Evolutionary conservation across 2,888 invertebrate genomes (phyloP), one percentile per base, ranked within the genome.

Genomic region (Phyllotreta striolata): DNA sequence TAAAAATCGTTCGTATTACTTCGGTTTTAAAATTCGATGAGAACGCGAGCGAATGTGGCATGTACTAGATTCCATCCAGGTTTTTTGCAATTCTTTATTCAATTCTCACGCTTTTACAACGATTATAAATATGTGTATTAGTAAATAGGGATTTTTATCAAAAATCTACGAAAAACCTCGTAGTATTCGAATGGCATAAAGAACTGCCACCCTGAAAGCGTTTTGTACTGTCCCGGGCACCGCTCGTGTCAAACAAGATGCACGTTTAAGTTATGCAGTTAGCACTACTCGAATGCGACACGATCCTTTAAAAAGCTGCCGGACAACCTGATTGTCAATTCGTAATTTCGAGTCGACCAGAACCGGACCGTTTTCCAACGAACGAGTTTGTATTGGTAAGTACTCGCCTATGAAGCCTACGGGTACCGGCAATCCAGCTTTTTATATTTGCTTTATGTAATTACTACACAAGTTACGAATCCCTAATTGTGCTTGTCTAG

Each of bases 291-390:
- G 40, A 58, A 57, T 46, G 46, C 56, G 35, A 56, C 58, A 58
- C 58, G 41, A 58, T 49, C 61, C 56, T 56, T 64, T 64, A 46
- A 64, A 64, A 64, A 64, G 64, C 64, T 64, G 64, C 64, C 57
- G 40, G 64, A 64, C 64, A 61, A 64, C 60, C 64, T 61, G 14
- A 14, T 52, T 52, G 52, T 52, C 52, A 52, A 52, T 52, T 52
- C 38, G 12, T 13, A 52, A 52, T 52, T 52, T 49, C n/a, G 35
- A 49, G 5, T 8, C 37, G 10, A 9, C 13, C 52, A 52, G 52
- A 12, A 39, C 38, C 52, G 52, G 52, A 5, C 34, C 44, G 14
- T 13, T 41, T 41, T 39, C 8, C 8, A 39, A 39, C 9, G 9
- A n/a, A 41, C 9, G 10, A n/a, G 41, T 41, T 10, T 9, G 2